Evolutionary conservation across 2,888 invertebrate species (phyloP).

Genomic region (Platerodrilus igneus): DNA sequence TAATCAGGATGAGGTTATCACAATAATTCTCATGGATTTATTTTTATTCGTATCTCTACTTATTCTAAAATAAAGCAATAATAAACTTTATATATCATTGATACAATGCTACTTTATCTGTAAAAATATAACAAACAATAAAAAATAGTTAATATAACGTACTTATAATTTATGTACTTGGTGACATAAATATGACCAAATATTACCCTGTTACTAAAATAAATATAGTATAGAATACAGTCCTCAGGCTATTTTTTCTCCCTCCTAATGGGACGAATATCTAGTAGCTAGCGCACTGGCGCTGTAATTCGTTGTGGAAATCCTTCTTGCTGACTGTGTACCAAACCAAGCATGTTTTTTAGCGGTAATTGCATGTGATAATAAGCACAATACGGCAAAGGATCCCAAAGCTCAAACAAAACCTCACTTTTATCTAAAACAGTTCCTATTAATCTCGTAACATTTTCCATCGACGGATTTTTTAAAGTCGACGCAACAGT

Average conservation of each 20-base stretch:
- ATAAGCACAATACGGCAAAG: constrained; percentile 79
- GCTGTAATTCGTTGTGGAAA: constrained; percentile 45
- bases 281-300: constrained; percentile 40
- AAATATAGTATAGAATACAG: neutral
- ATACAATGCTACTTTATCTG: constrained; percentile 34
- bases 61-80: too few species aligned
- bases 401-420: constrained; percentile 79
- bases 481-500: constrained; percentile 51
- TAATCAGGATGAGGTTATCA: too few species aligned
- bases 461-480: constrained; percentile 49
- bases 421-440: constrained; percentile 76
- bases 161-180: constrained; percentile 21
- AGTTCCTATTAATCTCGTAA: constrained; percentile 60
- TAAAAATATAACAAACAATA: constrained; percentile 16
- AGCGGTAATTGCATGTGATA: constrained; percentile 76
- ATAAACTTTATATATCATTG: constrained; percentile 31
- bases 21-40: too few species aligned
- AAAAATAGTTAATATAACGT: constrained; percentile 38
- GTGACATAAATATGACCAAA: too few species aligned
- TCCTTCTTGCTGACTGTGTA: constrained; percentile 49
- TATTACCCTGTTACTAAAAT: too few species aligned
- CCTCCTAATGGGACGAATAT: constrained; percentile 35
- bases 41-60: too few species aligned
- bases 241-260: constrained; percentile 41
- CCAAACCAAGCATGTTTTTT: constrained; percentile 54